Base-by-base conservation (phyloP, 2,113 vertebrate species). In the Aspidoscelis tigris region DNA sequence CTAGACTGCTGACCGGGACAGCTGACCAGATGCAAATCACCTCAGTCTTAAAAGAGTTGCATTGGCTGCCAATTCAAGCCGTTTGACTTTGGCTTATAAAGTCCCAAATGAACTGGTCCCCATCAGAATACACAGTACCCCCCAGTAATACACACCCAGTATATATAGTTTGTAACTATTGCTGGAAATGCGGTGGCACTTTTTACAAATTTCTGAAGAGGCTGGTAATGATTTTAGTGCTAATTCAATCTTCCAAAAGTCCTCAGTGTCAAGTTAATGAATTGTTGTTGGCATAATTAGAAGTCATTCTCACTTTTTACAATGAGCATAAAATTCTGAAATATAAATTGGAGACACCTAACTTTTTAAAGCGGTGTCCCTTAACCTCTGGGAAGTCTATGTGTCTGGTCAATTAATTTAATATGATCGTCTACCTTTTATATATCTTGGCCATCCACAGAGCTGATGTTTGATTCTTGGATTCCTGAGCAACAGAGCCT, bases 221-320 rank as follows among this genome's bases (percentile, higher is more conserved):
- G 21, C 50, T 85, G 69, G 71, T 70, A 64, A 70, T 69, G 22
- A 89, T 92, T 93, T 94, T 94, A 92, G 64, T 90, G 87, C 77
- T 92, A 92, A 92, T 92, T 92, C 88, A 90, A 90, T 93, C 88
- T 84, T 87, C 89, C 85, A 65, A 58, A 65, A 91, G 76, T 89
- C 88, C 87, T 84, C 64, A 9, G 76, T 90, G 75, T 90, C 89
- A 89, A 82, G 84, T 87, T 90, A 92, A 89, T 86, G 88, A 92
- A 93, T 92, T 89, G 81, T 91, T 92, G 87, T 92, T 88, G 80
- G 80, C 87, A 80, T 91, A 86, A 90, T 91, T 90, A 86, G 90
- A 81, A 90, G 88, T 81, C 72, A 84, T 50, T 26, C 77, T 88
- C 58, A 0, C 1, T 80, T 93, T 83, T 91, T 91, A 93, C 76